Evolutionary conservation across 2,113 vertebrate genomes (phyloP), one percentile per base, ranked within the genome.

Genomic region (Nothocercus julius): DNA sequence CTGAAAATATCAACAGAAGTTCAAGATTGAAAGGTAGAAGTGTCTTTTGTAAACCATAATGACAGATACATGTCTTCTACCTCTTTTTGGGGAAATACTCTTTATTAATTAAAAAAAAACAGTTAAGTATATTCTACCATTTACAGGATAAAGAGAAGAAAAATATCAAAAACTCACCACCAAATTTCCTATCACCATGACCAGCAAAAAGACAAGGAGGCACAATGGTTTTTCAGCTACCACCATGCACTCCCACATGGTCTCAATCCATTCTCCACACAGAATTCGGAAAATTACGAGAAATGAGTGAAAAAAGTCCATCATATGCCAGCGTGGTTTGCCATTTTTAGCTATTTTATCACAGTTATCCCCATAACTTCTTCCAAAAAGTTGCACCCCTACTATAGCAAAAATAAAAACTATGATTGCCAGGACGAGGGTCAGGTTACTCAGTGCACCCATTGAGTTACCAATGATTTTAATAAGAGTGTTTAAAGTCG

Each of bases 191-290:
- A 99, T 98, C 85, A 99, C 99, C 99, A 99, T 99, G 95, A 99
- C 99, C 42, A 99, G 97, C 98, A 99, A 97, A 98, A 99, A 99
- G 53, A 99, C 98, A 84, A 99, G 93, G 75, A 99, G 98, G 91
- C 99, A 99, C 44, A 99, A 92, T 1, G 98, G 97, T 56, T 98
- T 97, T 2, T 98, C 98, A n/a, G 98, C 98, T 4, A 99, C 99
- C 53, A 99, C 97, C 99, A 99, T 99, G 95, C 99, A 99, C n/a
- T 98, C 98, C 99, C 99, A 99, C 99, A 99, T 99, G 91, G 99
- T 99, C 93, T 99, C 99, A 2, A 99, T 99, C 99, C 99, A 99
- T 97, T 99, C 99, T 30, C 99, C 99, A 0, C 99, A 99, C 63
- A 99, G 98, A 77, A 99, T 99, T 42, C 99, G 98, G 96, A 99